Base-by-base conservation (phyloP, 2,888 invertebrate genomes). In the Muscina levida region DNA sequence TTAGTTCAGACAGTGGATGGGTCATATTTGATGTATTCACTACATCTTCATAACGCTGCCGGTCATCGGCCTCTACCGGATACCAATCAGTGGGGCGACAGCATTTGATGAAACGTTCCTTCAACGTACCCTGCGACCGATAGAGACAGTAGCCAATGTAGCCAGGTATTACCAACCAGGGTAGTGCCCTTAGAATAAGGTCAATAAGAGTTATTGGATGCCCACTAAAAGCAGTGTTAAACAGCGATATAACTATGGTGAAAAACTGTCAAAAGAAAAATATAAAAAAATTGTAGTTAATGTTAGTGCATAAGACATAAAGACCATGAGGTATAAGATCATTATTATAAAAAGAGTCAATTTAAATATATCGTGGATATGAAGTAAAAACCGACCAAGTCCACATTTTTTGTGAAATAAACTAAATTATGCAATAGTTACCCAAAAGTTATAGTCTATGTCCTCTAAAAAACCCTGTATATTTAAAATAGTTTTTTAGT, bases 81-180 rank as follows among this genome's bases (percentile, higher is more conserved):
- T 89, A 88, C 89, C 89, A 89, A 80, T 89, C 89, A 6, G 85
- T 88, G 10, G 89, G 88, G 0, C 86, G 82, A 44, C 86, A 84
- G 17, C 86, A 82, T 26, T 86, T 85, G 2, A 67, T 82, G 0
- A 89, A 82, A 0, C 89, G 87, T 37, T 75, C 48, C n/a, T 15
- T 48, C 10, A 67, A 59, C 0, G 74, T 22, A 15, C 74, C 74
- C 26, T 68, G 57, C 0, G 57, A 22, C 24, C 13, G 46, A 13
- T 78, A 73, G 24, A 88, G 53, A 19, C 85, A 85, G 42, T 83
- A 85, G 0, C 86, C 46, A 2, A 85, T 85, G 79, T 86, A 89
- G 2, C 82, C 84, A 0, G 89, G 88, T 51, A 89, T 85, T 3
- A 77, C 72, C 15, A 86, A 19, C 67, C 87, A 68, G 0, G 88